Conservation (phyloP, 2,113 vertebrate species). For the Amblyornis subalaris region DNA sequence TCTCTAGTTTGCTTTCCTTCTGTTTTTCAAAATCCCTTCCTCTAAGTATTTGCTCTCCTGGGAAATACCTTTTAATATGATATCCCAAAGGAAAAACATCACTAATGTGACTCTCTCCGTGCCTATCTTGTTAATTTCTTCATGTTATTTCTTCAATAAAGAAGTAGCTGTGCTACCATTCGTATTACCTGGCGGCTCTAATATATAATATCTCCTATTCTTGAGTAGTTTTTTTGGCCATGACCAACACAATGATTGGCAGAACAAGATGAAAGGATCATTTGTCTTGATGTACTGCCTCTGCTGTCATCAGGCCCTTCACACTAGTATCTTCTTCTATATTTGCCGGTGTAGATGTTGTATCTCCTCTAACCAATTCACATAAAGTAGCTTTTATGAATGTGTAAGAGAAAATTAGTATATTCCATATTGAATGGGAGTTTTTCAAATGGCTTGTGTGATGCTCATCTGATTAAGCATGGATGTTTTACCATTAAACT, state of each 20-base stretch:
- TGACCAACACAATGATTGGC: neutral
- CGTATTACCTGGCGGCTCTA: neutral
- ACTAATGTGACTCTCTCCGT: neutral
- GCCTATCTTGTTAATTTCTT: neutral
- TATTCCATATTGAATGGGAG: neutral
- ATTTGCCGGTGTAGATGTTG: neutral
- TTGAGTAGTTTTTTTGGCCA: neutral
- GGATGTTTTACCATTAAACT: neutral
- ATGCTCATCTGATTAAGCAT: neutral
- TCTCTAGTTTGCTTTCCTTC: neutral
- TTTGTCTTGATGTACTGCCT: neutral
- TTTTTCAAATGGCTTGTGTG: neutral
- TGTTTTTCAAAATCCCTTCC: neutral
- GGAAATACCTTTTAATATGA: neutral
- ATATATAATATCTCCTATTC: neutral
- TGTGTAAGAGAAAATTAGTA: constrained; percentile 2
- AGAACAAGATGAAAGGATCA: neutral
- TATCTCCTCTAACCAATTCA: neutral
- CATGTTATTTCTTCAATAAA: neutral
- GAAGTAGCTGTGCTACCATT: neutral
- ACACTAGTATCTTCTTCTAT: neutral
- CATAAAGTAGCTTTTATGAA: neutral
- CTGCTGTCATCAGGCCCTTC: neutral
- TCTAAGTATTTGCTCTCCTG: neutral
- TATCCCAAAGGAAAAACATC: neutral